Percentiles rank a stretch among this genome's conserved stretches.
These are phyloP conservation scores for Hartigia nigra DNA, from an alignment of 2,888 invertebrate genomes.

Conservation along the genomic window DNA sequence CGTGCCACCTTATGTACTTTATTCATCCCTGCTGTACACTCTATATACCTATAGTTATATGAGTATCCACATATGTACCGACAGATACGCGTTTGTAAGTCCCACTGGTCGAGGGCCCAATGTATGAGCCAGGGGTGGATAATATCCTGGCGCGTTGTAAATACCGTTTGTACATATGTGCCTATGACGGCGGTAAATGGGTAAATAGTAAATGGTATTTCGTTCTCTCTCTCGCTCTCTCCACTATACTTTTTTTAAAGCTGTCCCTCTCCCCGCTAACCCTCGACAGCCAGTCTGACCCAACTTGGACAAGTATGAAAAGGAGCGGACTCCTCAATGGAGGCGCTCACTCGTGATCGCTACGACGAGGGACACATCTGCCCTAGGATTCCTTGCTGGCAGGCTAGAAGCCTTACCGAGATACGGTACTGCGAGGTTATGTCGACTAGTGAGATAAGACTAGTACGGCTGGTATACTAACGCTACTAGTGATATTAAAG, in stretches of 20 bases:
- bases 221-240: neutral
- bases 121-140: neutral
- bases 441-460: neutral
- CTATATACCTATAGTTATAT: neutral
- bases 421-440: neutral
- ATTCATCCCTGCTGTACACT: neutral
- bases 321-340: conserved; percentile 38
- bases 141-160: neutral
- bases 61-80: neutral
- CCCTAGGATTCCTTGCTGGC: conserved; percentile 5
- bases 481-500: neutral
- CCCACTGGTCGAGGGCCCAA: neutral
- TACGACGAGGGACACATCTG: conserved; percentile 30
- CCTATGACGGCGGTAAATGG: neutral
- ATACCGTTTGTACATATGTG: neutral
- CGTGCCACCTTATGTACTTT: neutral
- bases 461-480: neutral
- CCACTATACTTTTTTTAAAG: neutral
- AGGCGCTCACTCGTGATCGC: conserved; percentile 45
- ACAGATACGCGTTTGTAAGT: neutral
- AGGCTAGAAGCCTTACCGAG: neutral
- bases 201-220: neutral
- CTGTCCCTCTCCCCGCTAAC: neutral
- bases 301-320: conserved; percentile 24
- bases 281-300: neutral